Evolutionary conservation across 1,140 invertebrate species (phyloP).

Genomic region (Paraescarpia echinospica): DNA sequence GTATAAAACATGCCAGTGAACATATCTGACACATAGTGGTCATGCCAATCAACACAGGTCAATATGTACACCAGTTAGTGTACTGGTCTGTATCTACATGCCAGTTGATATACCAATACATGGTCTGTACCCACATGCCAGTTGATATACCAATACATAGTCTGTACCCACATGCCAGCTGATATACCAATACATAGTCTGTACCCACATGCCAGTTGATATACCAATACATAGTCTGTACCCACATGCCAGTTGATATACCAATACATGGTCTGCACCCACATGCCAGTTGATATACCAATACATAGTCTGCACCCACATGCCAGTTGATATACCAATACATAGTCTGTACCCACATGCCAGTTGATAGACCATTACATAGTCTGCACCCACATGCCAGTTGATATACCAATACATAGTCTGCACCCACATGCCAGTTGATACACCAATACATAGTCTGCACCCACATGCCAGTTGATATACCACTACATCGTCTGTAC

Average conservation of each 20-base stretch:
- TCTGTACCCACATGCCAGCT: not conserved
- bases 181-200: not conserved
- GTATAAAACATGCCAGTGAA: not conserved
- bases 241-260: not conserved
- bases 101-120: not conserved
- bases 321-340: no score
- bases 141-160: not conserved
- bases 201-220: no score
- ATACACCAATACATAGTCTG: not conserved
- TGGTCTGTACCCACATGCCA: not conserved
- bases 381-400: not conserved
- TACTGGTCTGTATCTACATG: not conserved
- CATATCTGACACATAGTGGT: not conserved
- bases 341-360: not conserved
- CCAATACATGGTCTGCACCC: not conserved
- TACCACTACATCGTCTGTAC: not conserved
- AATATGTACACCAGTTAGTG: not conserved
- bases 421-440: not conserved
- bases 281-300: not conserved
- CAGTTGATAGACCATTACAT: not conserved
- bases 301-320: not conserved
- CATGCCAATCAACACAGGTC: no score
- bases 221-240: no score
- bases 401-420: no score
- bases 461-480: not conserved